These are phyloP conservation scores for Epistrophe grossulariae DNA, from an alignment of 2,888 invertebrate species.

Conservation along the genomic window DNA sequence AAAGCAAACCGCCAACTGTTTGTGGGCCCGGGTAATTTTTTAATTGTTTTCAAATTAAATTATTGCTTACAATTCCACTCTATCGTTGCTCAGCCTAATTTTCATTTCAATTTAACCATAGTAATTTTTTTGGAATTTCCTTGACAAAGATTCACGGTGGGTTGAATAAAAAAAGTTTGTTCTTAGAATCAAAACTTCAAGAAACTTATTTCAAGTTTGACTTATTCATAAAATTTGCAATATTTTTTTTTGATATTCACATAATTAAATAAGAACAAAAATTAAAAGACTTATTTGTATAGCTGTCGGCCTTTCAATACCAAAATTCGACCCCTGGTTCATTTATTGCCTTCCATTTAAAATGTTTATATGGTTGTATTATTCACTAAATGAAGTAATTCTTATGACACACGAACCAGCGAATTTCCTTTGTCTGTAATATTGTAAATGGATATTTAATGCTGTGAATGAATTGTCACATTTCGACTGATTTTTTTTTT, in stretches of 20 bases:
- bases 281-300: neutral
- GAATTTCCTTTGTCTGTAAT: neutral
- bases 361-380: conserved; percentile 13
- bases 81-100: too few relatives aligned
- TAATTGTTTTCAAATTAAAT: neutral
- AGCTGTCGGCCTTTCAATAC: neutral
- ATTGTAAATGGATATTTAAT: conserved; percentile 55
- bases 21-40: neutral
- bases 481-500: conserved; percentile 21
- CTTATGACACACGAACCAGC: conserved; percentile 11
- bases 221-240: too few relatives aligned
- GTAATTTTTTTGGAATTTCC: too few relatives aligned
- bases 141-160: too few relatives aligned
- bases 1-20: neutral
- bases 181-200: neutral
- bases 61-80: too few relatives aligned
- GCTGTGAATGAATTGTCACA: conserved; percentile 58
- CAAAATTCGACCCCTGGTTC: neutral
- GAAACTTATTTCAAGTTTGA: neutral
- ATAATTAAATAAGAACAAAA: too few relatives aligned
- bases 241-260: too few relatives aligned
- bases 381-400: conserved; percentile 33
- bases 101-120: too few relatives aligned
- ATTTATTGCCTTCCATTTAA: neutral
- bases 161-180: neutral